Base-by-base conservation (phyloP, 2,797 vertebrate species). In the Lacerta agilis region DNA sequence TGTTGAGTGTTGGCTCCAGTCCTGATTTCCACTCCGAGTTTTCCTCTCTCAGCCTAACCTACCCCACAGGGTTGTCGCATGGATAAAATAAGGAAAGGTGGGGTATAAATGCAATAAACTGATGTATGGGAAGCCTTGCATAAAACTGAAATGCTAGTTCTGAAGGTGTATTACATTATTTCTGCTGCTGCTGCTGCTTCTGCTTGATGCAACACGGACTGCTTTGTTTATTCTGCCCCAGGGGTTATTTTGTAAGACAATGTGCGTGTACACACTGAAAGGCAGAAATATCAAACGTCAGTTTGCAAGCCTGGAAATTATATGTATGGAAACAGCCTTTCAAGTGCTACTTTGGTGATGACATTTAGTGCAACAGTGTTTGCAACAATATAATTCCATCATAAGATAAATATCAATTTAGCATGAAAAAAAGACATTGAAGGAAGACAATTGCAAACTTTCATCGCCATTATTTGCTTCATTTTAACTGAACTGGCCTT, bases 401-500 rank as follows among this genome's bases (percentile, higher is more conserved):
- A 93, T 91, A 92, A 94, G 94, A 97, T 94, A 97, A 96, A 95
- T 93, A 96, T 91, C 96, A 96, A 95, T 96, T 95, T 96, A 85
- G 91, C 91, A 92, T 91, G 92, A 91, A 89, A 89, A 93, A 90
- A 94, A 94, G 36, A 77, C 29, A 13, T 78, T 55, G 90, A 90
- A 88, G 80, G 4, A 55, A 81, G 27, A 84, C 82, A 91, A 88
- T 90, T 38, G 83, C 72, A 93, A 91, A 91, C 93, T 91, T 87
- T 29, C 92, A 90, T 87, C 88, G 91, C 90, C 11, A 0, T 91
- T 94, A 9, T 92, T 93, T 85, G 90, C 94, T 93, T 95, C 89
- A 81, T 91, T 95, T 94, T 93, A 96, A 89, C 33, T 90, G 93
- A 94, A 94, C 91, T 90, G 94, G 92, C 84, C 92, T 91, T 94